Base-by-base conservation (phyloP, 2,797 vertebrate species). In the Diplodus sargus region DNA sequence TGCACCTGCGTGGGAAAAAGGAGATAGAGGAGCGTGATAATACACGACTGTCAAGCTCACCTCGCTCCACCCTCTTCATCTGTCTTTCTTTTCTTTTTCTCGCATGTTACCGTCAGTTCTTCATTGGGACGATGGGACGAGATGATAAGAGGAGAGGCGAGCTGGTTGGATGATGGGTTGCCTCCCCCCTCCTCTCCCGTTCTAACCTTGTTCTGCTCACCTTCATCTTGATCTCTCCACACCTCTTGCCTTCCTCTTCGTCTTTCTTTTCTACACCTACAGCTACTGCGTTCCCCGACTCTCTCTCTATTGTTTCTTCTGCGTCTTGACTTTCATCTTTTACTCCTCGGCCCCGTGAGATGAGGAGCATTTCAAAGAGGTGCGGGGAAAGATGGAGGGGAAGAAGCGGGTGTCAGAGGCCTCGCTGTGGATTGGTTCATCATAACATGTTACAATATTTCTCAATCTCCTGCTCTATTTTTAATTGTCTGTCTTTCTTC, bases 121-220 rank as follows among this genome's bases (percentile, higher is more conserved):
- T 82, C 73, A 83, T 78, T 71, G 63, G 75, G 71, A 76, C 82
- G 74, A 85, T 71, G 47, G 73, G 75, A 56, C 20, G 54, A 56
- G 61, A 73, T 65, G 77, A 81, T 71, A 64, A 52, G 54, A 34
- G 5, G 58, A 45, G 66, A 70, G 52, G 52, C 28, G 4, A 69
- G 65, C 18, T 22, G 70, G 65, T 70, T 47, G 57, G 61, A 11
- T 74, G 78, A 76, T 81, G 57, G 62, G 69, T 77, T 81, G 67
- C 58, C 47, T 60, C 48, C 2, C 47, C 7, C 22, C 18, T 20
- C n/a, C 20, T 20, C 30, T 45, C 52, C 70, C 52, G 2, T 17
- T 43, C 67, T 71, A 71, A 71, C 56, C 64, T 64, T 63, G 22
- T 71, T 53, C 23, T 16, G 17, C 70, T 51, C 23, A 25, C 61